Conservation (phyloP, 92 coral and sea anemone genomes). For the Parazoanthus swiftii region DNA sequence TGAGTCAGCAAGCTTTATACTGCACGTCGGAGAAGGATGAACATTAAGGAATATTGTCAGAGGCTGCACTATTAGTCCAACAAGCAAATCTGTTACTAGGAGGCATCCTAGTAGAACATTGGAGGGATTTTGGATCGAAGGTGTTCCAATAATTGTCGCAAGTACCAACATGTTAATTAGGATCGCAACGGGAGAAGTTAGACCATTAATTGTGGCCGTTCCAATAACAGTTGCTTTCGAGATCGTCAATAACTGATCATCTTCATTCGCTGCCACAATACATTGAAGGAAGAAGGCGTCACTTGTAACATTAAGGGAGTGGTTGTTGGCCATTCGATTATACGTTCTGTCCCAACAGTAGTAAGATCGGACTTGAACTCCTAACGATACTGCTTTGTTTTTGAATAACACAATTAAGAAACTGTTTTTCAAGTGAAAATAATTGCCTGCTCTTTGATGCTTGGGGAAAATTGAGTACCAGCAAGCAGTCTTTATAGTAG, state of each 20-base stretch:
- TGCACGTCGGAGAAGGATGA: not conserved
- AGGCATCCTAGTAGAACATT: slow-evolving; percentile 26
- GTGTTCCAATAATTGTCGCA: slow-evolving; percentile 3
- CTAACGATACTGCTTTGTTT: not conserved
- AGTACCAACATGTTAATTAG: slow-evolving; percentile 14
- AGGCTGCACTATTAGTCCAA: slow-evolving; percentile 26
- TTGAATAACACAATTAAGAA: not conserved
- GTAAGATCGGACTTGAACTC: not conserved
- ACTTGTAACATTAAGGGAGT: not conserved
- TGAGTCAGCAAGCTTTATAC: not conserved
- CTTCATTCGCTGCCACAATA: not conserved
- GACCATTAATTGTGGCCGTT: slow-evolving; percentile 22
- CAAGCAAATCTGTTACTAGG: slow-evolving; percentile 26
- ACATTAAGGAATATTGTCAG: not conserved
- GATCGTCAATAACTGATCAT: not conserved
- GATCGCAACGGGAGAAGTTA: slow-evolving; percentile 11
- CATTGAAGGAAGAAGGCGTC: not conserved
- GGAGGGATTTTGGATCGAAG: slow-evolving; percentile 34
- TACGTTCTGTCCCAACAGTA: not conserved
- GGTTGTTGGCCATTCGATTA: not conserved
- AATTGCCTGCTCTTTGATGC: not conserved
- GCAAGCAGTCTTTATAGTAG: not conserved
- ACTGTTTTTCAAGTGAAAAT: not conserved
- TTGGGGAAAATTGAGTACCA: not conserved
- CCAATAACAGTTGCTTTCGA: slow-evolving; percentile 16